Conservation (phyloP, 2,797 vertebrate species). For the Cygnus olor region DNA sequence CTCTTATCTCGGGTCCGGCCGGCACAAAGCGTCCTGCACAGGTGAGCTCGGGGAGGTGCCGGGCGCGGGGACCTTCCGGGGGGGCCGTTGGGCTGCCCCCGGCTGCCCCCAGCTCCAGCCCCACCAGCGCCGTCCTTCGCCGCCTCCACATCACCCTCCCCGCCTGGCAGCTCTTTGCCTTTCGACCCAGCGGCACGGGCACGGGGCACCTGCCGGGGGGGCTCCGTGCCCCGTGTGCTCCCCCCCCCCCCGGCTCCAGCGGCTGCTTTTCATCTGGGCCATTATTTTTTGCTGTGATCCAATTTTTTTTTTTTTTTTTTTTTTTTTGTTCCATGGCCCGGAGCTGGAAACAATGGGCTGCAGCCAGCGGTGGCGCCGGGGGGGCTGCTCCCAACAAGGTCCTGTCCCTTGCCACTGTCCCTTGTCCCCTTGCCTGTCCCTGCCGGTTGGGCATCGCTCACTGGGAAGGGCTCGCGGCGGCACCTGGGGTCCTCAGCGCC, state of each 20-base stretch:
- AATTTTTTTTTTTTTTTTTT: background rate
- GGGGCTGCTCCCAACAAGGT: background rate
- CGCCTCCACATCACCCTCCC: background rate
- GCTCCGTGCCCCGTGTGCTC: background rate
- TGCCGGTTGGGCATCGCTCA: background rate
- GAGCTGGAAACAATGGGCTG: conserved; percentile 24
- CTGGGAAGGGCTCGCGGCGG: background rate
- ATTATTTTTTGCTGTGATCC: background rate
- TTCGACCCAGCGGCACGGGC: background rate
- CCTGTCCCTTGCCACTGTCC: background rate
- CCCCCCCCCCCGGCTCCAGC: background rate
- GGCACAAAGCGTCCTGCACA: background rate
- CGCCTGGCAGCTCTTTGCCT: background rate
- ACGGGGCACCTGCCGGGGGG: background rate
- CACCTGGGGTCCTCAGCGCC: background rate
- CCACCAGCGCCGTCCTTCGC: too few species aligned
- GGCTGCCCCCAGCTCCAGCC: background rate
- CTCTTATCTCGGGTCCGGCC: background rate
- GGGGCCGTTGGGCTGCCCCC: background rate
- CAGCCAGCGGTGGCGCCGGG: background rate
- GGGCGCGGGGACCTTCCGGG: background rate
- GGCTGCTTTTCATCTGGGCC: conserved; percentile 8
- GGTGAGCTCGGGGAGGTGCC: background rate
- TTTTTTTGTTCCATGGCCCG: background rate
- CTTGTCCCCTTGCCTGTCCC: background rate